Percentiles rank a stretch among this genome's conserved stretches.
Conservation (phyloP, 1,140 invertebrate genomes). For the Drosophila erecta region DNA sequence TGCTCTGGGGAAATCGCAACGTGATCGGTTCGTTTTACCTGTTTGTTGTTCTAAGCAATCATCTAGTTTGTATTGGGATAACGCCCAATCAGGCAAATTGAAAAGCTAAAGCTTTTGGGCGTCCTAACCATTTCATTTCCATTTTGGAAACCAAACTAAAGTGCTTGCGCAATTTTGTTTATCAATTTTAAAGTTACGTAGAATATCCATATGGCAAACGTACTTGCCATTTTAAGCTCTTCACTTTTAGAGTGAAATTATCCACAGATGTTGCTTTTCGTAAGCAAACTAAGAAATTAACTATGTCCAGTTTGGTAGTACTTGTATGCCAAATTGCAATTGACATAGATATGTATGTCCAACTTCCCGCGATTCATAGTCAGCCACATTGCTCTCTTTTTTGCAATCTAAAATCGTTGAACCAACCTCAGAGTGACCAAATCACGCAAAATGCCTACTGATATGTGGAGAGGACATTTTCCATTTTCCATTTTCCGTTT, state of each 20-base stretch:
- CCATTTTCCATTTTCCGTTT: background rate
- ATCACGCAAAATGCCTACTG: constrained; percentile 1
- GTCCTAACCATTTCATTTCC: no score
- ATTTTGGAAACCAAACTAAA: no score
- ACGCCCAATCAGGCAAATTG: constrained; percentile 3
- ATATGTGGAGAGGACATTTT: constrained; percentile 5
- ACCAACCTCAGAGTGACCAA: constrained; percentile 13
- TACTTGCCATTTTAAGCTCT: no score
- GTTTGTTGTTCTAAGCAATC: constrained; percentile 11
- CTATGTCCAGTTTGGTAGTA: no score
- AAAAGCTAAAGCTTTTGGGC: background rate
- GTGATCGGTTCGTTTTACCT: constrained; percentile 11
- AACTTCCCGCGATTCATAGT: background rate
- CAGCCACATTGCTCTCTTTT: background rate
- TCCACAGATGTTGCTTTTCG: no score
- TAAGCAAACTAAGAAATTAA: no score
- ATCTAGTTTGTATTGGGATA: constrained; percentile 1
- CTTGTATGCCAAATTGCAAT: no score
- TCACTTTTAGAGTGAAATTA: no score
- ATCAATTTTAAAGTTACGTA: no score
- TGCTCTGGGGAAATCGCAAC: constrained; percentile 3
- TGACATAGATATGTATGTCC: no score
- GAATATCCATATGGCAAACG: no score
- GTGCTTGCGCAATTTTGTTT: no score
- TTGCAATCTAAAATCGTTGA: background rate